Evolutionary conservation across 2,888 invertebrate genomes (phyloP), one percentile per base, ranked within the genome.

Genomic region (Thysanoteuthis rhombus): DNA sequence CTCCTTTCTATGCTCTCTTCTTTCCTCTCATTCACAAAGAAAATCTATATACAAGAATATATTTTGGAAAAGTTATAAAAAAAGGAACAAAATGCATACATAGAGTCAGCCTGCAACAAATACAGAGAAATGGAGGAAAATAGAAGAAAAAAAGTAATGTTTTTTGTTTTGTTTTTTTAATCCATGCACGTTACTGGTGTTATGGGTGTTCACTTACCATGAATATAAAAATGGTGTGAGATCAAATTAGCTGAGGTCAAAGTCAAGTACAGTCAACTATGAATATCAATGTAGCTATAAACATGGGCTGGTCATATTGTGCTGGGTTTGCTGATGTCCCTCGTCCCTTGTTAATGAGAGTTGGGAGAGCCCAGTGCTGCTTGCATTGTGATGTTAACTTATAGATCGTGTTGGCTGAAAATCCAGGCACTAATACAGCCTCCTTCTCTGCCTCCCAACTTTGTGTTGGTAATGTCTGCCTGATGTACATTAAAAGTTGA

Each of bases 211-310:
- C 91, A 91, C 91, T 91, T 91, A 91, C 91, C 91, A 91, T 91
- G 91, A 91, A 91, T 91, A 91, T 91, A 91, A 91, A 91, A 91
- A 91, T 91, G 91, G 42, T 91, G 45, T 42, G 91, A 45, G 91
- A 91, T 45, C 91, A 91, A 91, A 91, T 91, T 91, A 91, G 91
- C 40, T 40, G 45, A 40, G 28, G 91, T 91, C 28, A 91, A 91
- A 91, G 91, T 91, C 91, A 91, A 91, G 91, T 91, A 91, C 40
- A 91, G 91, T 42, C 42, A 91, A 91, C 91, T 91, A 91, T 91
- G 91, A 91, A 91, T 91, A 91, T 91, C 91, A 91, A 91, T 91
- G 91, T 91, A 91, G 91, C 91, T 91, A 91, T 91, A 91, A 91
- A 91, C 39, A 91, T 91, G 91, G 91, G 91, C 45, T 91, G 91